Evolutionary conservation across 1,140 invertebrate species (phyloP).

Genomic region (Zophobas atratus): DNA sequence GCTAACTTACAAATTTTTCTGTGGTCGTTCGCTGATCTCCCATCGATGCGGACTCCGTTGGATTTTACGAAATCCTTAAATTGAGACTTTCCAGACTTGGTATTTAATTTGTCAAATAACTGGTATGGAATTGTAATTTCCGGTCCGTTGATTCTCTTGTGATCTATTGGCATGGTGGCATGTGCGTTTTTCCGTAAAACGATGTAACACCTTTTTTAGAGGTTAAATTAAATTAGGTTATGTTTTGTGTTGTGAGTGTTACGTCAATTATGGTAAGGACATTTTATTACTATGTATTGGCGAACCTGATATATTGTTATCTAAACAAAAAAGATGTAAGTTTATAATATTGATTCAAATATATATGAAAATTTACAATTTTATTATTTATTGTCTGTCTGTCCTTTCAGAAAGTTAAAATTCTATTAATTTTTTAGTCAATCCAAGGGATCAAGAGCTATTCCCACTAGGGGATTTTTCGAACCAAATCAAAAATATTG

Average conservation of each 20-base stretch:
- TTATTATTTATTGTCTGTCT: too few relatives aligned
- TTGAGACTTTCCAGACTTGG: conserved; percentile 57
- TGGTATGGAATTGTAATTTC: conserved; percentile 70
- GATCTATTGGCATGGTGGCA: conserved; percentile 70
- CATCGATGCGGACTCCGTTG: conserved; percentile 67
- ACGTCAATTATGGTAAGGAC: too few relatives aligned
- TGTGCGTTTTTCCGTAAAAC: conserved; percentile 43
- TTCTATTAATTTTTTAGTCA: too few relatives aligned
- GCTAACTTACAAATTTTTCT: conserved; percentile 74
- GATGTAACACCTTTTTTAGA: not conserved
- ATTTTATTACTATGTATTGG: too few relatives aligned
- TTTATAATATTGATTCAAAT: too few relatives aligned
- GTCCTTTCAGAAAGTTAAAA: too few relatives aligned
- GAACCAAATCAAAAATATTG: too few relatives aligned
- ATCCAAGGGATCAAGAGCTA: too few relatives aligned
- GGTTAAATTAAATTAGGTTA: conserved; percentile 11
- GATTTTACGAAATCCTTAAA: conserved; percentile 61
- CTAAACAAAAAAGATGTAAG: too few relatives aligned
- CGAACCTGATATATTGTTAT: too few relatives aligned
- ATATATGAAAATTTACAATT: too few relatives aligned
- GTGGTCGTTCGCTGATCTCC: conserved; percentile 67
- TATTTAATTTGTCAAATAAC: conserved; percentile 67
- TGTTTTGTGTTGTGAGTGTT: not conserved
- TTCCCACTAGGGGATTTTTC: too few relatives aligned
- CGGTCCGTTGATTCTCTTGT: conserved; percentile 71